Base-by-base conservation (phyloP, 2,888 invertebrate genomes). In the Agonopterix alstromeriana region DNA sequence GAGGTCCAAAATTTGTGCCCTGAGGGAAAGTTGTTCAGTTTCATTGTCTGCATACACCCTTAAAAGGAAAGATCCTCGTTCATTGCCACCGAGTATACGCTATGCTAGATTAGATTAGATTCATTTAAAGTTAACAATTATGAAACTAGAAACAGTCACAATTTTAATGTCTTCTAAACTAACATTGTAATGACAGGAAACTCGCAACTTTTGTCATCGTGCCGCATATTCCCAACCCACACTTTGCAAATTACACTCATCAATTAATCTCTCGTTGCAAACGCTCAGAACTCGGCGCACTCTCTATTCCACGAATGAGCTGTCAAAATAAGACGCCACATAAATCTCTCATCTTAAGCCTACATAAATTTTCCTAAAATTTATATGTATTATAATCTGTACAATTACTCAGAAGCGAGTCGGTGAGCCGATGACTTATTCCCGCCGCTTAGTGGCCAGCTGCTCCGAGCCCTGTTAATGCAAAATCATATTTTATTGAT, bases 251-350 rank as follows among this genome's bases (percentile, higher is more conserved):
- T 48, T 48, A 42, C 42, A 12, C 12, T 17, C 45, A 45, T 48
- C 45, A 48, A 48, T 48, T 48, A 48, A 42, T 36, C 42, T 35
- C 43, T 11, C 38, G 43, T 35, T 38, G 40, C 46, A 49, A 49
- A 46, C 40, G 27, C 5, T n/a, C 8, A n/a, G 14, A 36, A 36
- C 12, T n/a, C 10, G 7, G 12, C 10, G 10, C 17, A 10, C 10
- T 27, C 36, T 64, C 27, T 27, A 27, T 27, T 27, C 67, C 59
- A 64, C 62, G 67, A 76, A 76, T 75, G 73, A 77, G 66, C 77
- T 73, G 78, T 80, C 80, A 76, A 67, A 82, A 79, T 81, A 82
- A 83, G 78, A 80, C 73, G 64, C 54, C 57, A 58, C 71, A 80
- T 83, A 73, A 78, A 83, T 83, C 71, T 51, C 56, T 48, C 53